These are phyloP conservation scores for Coptotermes formosanus DNA, from an alignment of 1,140 invertebrate genomes.

Conservation along the genomic window DNA sequence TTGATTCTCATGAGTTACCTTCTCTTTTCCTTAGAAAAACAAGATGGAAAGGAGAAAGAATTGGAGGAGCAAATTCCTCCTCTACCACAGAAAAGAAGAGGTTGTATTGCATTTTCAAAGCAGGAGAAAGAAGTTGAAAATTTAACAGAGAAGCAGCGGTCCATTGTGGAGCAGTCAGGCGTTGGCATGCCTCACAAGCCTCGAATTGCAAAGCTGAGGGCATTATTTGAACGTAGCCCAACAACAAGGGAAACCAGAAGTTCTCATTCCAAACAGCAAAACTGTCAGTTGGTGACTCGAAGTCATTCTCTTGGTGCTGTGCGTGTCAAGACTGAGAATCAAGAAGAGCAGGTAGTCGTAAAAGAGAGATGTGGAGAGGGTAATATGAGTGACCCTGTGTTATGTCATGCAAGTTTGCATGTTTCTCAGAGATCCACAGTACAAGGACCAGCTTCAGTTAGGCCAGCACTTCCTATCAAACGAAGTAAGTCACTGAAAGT, in stretches of 20 bases:
- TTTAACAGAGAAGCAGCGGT: conserved; percentile 40
- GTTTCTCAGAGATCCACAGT: conserved; percentile 36
- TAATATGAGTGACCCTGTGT: conserved; percentile 31
- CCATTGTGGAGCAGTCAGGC: conserved; percentile 33
- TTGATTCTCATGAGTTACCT: background rate
- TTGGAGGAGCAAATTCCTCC: conserved; percentile 36
- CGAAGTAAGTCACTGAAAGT: conserved; percentile 48
- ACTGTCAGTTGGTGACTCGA: conserved; percentile 32
- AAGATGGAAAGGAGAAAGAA: conserved; percentile 42
- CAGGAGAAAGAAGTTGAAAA: conserved; percentile 47
- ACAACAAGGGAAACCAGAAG: conserved; percentile 33
- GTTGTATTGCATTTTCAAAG: conserved; percentile 40
- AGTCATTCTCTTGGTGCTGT: conserved; percentile 39
- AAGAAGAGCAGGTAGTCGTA: conserved; percentile 10
- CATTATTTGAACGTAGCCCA: conserved; percentile 49
- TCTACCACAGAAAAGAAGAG: conserved; percentile 39
- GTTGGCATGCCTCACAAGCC: conserved; percentile 44
- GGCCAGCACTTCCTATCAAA: conserved; percentile 40
- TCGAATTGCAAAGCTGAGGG: conserved; percentile 51
- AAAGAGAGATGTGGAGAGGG: background rate
- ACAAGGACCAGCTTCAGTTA: background rate
- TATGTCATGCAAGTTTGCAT: conserved; percentile 35
- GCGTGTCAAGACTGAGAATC: conserved; percentile 17
- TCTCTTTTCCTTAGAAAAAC: conserved; percentile 39
- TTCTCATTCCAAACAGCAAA: conserved; percentile 30